Base-by-base conservation (phyloP, 2,113 vertebrate species). In the Phaethornis superciliosus region DNA sequence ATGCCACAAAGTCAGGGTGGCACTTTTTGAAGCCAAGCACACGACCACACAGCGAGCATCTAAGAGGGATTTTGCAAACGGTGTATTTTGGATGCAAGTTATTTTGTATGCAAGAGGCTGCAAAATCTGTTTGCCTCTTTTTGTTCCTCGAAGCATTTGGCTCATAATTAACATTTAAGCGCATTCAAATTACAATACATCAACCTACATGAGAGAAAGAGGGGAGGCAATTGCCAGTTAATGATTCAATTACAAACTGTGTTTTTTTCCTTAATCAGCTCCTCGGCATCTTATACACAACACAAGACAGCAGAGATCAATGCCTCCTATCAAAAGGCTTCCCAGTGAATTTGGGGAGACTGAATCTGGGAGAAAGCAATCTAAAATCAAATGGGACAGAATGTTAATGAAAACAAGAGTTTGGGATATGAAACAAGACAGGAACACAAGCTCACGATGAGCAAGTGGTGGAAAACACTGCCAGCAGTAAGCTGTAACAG, bases 131-230 rank as follows among this genome's bases (percentile, higher is more conserved):
- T 85, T 0, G 0, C 46, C 68, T 84, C 68, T 60, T 67, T 67
- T 55, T 70, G 75, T 60, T 88, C 89, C 90, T 95, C 62, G 88
- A 85, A 94, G 93, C 76, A 60, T 91, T 83, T 81, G 79, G 55
- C 35, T 91, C 49, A 46, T 95, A 96, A 95, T 96, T 96, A 95
- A 96, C 47, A 7, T 90, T 84, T 70, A 86, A 88, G 81, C 2
- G 0, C 35, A 22, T 75, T 71, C 56, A 56, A 93, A 88, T 91
- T 72, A 82, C 89, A 96, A 80, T n/a, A 84, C 82, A 94, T 89
- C 88, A 90, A 78, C 47, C 91, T 93, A 90, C 30, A 1, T 2
- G 0, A 51, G 59, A 59, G 59, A 83, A 82, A 91, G 71, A 91
- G 44, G n/a, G 27, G 68, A 96, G 59, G 37, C 85, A 93, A 88